Percentiles rank a stretch among this genome's conserved stretches.
These are phyloP conservation scores for Plebejus anna DNA, from an alignment of 2,888 invertebrate species.

Conservation along the genomic window DNA sequence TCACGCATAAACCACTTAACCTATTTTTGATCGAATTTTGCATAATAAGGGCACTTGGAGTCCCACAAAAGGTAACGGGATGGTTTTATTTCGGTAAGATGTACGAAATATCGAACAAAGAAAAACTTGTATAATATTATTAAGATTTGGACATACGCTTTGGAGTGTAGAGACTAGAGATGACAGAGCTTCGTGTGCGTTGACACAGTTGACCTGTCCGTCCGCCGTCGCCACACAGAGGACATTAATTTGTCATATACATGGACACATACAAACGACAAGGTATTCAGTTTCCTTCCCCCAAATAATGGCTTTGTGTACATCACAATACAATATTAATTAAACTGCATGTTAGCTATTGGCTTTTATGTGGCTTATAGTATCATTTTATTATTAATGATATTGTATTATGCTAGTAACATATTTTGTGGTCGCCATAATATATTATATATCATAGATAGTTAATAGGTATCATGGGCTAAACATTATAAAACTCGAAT, in stretches of 20 bases:
- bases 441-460: no score
- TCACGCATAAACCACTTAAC: no score
- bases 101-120: no score
- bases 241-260: constrained; percentile 11
- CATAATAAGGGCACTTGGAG: no score
- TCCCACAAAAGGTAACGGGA: no score
- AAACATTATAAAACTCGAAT: no score
- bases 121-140: no score
- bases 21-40: no score
- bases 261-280: constrained; percentile 8
- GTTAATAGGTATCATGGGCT: no score
- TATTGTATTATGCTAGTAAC: neutral
- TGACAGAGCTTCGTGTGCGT: constrained; percentile 5
- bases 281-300: constrained; percentile 16
- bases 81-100: no score
- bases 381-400: neutral
- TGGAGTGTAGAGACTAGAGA: neutral
- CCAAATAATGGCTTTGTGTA: constrained; percentile 3
- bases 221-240: neutral
- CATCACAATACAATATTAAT: neutral
- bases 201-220: neutral
- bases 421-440: no score
- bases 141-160: neutral
- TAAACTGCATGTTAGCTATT: neutral
- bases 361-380: neutral